These are phyloP conservation scores for Spisula solida DNA, from an alignment of 2,888 invertebrate genomes.

Conservation along the genomic window DNA sequence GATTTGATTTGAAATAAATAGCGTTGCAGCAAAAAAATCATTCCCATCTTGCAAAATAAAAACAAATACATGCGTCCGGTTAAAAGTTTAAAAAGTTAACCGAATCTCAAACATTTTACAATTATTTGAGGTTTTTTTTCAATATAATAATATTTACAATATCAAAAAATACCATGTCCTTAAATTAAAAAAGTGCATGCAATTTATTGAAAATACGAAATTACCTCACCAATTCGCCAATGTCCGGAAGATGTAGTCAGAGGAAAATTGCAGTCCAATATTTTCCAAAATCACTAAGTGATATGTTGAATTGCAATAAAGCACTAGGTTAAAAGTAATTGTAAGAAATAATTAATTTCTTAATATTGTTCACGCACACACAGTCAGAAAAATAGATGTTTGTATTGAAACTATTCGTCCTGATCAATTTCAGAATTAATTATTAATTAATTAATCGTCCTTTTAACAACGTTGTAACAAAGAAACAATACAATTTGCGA, in stretches of 20 bases:
- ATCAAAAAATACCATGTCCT: too few relatives aligned
- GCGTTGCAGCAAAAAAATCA: too few relatives aligned
- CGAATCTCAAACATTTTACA: too few relatives aligned
- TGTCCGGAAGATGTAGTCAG: too few relatives aligned
- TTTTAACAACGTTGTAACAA: not conserved
- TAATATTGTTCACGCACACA: not conserved
- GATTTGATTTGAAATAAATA: too few relatives aligned
- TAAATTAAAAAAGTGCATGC: not conserved
- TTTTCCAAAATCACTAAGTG: not conserved
- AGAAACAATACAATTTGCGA: not conserved
- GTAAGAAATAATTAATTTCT: not conserved
- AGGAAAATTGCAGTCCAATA: not conserved
- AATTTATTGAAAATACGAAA: not conserved
- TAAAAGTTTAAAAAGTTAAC: too few relatives aligned
- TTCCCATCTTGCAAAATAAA: too few relatives aligned
- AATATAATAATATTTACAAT: too few relatives aligned
- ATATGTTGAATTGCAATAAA: not conserved
- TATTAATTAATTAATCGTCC: not conserved
- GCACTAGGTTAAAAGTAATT: not conserved
- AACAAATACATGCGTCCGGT: too few relatives aligned
- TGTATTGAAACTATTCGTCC: not conserved
- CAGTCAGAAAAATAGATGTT: not conserved
- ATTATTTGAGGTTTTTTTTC: too few relatives aligned
- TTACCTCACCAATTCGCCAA: not conserved
- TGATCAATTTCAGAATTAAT: not conserved